Percentiles rank a stretch among this genome's conserved stretches.
phyloP scores from a whole-genome alignment of 2,797 vertebrate species.

The Rhabdomys pumilio region DNA sequence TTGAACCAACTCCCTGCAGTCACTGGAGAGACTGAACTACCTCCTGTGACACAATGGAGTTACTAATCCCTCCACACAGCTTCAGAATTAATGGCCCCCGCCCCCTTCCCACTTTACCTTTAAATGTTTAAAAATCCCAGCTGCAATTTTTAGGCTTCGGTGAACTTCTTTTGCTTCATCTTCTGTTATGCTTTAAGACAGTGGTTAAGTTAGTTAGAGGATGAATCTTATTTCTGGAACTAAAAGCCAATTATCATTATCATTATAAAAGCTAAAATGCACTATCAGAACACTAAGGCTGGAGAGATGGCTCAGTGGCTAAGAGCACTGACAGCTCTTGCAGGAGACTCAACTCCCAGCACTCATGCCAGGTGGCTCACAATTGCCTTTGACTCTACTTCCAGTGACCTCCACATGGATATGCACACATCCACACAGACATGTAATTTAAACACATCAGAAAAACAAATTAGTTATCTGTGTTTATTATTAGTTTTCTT shows the following conservation, averaged over 20 bases:
- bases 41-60: conserved; percentile 7
- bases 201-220: neutral
- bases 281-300: neutral
- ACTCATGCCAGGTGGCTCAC: neutral
- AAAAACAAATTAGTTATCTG: neutral
- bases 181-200: conserved; percentile 93
- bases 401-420: neutral
- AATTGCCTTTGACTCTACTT: neutral
- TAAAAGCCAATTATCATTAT: neutral
- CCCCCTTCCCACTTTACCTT: conserved; percentile 91
- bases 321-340: neutral
- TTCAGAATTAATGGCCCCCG: neutral
- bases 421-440: neutral
- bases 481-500: conserved; percentile 1
- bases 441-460: neutral
- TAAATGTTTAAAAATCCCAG: conserved; percentile 97
- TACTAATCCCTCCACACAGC: neutral
- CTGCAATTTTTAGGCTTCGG: conserved; percentile 96
- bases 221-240: neutral
- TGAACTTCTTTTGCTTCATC: conserved; percentile 98
- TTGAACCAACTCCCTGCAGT: neutral
- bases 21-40: neutral
- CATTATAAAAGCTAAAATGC: no score
- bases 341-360: neutral
- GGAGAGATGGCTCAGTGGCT: neutral